Conservation (phyloP, 2,797 vertebrate species). For the Mus minutoides region DNA sequence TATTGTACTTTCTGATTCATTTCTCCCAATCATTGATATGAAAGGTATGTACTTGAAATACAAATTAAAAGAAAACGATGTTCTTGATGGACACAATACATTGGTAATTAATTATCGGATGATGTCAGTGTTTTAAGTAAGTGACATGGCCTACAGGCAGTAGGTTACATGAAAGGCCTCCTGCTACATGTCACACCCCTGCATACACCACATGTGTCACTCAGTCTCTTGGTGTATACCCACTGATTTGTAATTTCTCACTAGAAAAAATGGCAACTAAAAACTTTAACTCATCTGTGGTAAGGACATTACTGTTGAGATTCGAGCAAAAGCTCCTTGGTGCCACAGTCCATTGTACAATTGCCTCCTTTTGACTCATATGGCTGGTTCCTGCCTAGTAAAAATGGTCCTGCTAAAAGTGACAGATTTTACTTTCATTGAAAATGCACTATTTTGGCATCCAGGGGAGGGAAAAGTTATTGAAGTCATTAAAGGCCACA, state of each 20-base stretch:
- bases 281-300: neutral
- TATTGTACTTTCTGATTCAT: neutral
- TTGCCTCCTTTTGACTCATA: conserved; percentile 34
- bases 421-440: conserved; percentile 15
- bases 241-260: conserved; percentile 47
- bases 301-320: conserved; percentile 12
- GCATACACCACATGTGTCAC: neutral
- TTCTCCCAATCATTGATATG: neutral
- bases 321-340: conserved; percentile 14
- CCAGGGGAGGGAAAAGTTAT: neutral
- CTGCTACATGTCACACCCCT: neutral
- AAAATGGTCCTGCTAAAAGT: conserved; percentile 14
- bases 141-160: neutral
- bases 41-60: neutral
- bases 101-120: neutral
- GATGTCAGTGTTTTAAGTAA: too few relatives aligned
- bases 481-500: neutral
- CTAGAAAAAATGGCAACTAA: neutral
- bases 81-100: neutral
- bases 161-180: neutral
- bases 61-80: neutral
- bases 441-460: neutral
- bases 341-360: neutral
- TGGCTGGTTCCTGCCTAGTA: conserved; percentile 47
- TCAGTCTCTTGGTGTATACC: conserved; percentile 19